These are phyloP conservation scores for Tolmerus cingulatus DNA, from an alignment of 2,888 invertebrate species.

Conservation along the genomic window DNA sequence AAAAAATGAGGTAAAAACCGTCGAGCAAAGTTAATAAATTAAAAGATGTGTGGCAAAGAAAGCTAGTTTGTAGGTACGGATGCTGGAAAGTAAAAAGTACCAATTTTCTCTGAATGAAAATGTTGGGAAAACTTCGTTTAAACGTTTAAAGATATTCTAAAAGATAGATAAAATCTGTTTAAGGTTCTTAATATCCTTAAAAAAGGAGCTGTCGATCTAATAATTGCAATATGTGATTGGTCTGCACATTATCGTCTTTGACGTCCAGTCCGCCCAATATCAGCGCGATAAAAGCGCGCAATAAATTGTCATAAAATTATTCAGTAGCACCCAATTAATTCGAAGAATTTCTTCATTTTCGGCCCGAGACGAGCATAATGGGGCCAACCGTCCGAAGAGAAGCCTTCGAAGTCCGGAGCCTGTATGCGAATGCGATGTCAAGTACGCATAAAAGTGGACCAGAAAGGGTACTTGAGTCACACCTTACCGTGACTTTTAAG, in stretches of 20 bases:
- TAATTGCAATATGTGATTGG: neutral
- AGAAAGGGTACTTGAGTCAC: constrained; percentile 33
- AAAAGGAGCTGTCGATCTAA: neutral
- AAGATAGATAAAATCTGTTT: neutral
- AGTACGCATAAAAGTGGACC: constrained; percentile 23
- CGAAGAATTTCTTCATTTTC: constrained; percentile 39
- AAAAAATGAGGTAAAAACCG: no score
- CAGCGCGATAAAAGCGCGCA: neutral
- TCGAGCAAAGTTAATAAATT: neutral
- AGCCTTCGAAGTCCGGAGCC: constrained; percentile 10
- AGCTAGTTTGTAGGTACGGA: neutral
- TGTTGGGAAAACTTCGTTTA: neutral
- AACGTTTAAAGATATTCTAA: neutral
- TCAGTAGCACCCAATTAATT: constrained; percentile 40
- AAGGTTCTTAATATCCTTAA: neutral
- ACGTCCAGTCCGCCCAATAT: neutral
- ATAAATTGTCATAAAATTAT: constrained; percentile 39
- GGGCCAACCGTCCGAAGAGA: neutral
- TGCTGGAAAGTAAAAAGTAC: neutral
- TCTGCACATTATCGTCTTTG: neutral
- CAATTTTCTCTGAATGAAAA: neutral
- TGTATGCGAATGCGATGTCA: constrained; percentile 7
- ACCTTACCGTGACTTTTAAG: constrained; percentile 20
- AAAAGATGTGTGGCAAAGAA: neutral
- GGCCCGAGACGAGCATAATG: neutral